A percentile compares a stretch with the other conserved stretches of the same genome.
Evolutionary conservation across 2,113 vertebrate species (phyloP).

Genomic region (Labeo rohita): DNA sequence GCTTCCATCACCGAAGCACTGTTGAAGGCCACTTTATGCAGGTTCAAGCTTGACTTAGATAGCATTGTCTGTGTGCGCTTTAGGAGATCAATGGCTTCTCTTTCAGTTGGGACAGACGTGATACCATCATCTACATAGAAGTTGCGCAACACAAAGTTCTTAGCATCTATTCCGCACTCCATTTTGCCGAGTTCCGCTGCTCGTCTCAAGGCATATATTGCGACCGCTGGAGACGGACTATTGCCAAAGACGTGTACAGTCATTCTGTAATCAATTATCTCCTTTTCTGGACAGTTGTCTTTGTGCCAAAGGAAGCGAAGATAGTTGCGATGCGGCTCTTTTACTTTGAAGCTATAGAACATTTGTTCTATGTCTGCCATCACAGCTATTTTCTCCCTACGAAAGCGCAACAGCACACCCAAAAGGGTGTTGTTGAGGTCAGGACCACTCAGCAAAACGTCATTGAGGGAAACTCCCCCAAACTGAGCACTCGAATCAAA

Average conservation of each 20-base stretch:
- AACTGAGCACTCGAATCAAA: constrained; percentile 18
- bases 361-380: constrained; percentile 50
- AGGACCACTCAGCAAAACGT: constrained; percentile 27
- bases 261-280: background rate
- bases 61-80: background rate
- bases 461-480: background rate
- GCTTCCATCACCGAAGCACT: too few relatives aligned
- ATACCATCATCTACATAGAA: constrained; percentile 27
- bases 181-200: background rate
- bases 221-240: background rate
- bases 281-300: constrained; percentile 10
- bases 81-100: background rate
- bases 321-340: constrained; percentile 3
- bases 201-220: background rate
- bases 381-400: constrained; percentile 25
- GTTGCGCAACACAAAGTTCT: background rate
- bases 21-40: constrained; percentile 36
- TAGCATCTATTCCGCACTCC: background rate
- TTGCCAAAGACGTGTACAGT: background rate
- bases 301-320: constrained; percentile 45
- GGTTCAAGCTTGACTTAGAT: background rate
- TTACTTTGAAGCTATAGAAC: constrained; percentile 40
- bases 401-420: constrained; percentile 25
- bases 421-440: constrained; percentile 29
- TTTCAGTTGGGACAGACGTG: background rate